Base-by-base conservation (phyloP, 2,797 vertebrate species). In the Crax fasciolata region DNA sequence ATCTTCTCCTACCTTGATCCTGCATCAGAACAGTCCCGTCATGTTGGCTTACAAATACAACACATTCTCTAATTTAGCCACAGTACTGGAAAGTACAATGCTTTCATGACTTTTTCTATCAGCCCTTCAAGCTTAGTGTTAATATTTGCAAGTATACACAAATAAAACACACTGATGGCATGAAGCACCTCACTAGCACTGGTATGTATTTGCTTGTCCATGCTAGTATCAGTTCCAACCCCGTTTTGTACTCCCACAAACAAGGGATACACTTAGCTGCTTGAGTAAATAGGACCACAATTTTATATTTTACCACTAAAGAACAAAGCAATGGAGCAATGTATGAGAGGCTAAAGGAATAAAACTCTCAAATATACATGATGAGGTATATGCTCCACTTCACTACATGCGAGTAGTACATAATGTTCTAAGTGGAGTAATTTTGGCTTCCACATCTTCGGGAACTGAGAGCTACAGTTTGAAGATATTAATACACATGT, bases 191-290 rank as follows among this genome's bases (percentile, higher is more conserved):
- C 49, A 23, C n/a, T 7, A 63, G 28, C 23, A 58, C 41, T 35
- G 44, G 7, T 17, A 30, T 2, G 9, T 13, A 49, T 43, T 70
- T 57, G 32, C 10, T 67, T 24, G 19, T 17, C 18, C 59, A 1
- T 5, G 18, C 2, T 46, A 13, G 38, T 65, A 39, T 43, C 18
- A 0, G 0, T 49, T 59, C 70, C 67, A 80, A 38, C 25, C 7
- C 28, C 8, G 12, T 13, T 43, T 39, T 46, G 27, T 6, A 32
- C 41, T 13, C 51, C 48, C 2, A 1, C 15, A 28, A 35, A 25
- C 46, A 67, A 13, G 32, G 7, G 48, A 67, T 38, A 24, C n/a
- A 62, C 18, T 41, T 35, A 41, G 21, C 13, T 55, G 38, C 57
- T 32, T 35, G 72, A 66, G 35, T 13, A 51, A 18, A 49, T 16